A percentile compares a stretch with the other conserved stretches of the same genome.
phyloP scores from a whole-genome alignment of 2,797 vertebrate species.

The Urosaurus nigricauda region DNA sequence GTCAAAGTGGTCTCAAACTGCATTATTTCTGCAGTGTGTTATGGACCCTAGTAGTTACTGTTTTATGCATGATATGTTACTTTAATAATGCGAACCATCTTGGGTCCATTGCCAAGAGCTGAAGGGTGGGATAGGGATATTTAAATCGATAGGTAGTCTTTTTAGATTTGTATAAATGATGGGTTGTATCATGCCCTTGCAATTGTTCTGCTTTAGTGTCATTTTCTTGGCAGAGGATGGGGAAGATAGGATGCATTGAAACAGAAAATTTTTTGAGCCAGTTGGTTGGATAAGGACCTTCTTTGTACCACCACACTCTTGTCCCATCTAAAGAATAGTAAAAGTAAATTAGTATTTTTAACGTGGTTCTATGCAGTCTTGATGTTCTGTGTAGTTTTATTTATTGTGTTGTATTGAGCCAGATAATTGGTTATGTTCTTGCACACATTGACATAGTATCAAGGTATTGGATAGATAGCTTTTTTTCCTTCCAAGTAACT shows the following conservation, averaged over 20 bases:
- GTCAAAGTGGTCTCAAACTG: no score
- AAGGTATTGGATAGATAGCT: background rate
- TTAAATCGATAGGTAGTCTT: background rate
- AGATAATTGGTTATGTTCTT: no score
- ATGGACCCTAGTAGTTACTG: background rate
- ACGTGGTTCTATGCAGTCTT: background rate
- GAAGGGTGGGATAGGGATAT: background rate
- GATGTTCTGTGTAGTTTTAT: background rate
- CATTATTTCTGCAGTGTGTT: no score
- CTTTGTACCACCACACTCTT: background rate
- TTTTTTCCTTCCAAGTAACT: conserved; percentile 21
- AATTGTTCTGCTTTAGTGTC: background rate
- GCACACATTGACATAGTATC: background rate
- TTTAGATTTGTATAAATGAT: background rate
- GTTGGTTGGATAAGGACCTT: background rate
- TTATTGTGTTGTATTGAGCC: background rate
- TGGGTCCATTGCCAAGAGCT: background rate
- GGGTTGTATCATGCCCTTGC: background rate
- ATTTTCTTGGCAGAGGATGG: background rate
- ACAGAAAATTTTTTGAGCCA: background rate
- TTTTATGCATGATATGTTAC: background rate
- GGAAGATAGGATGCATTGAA: background rate
- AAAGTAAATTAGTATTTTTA: no score
- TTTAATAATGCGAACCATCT: background rate
- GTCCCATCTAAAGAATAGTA: background rate